Conservation (phyloP, 2,113 vertebrate genomes). For the Archocentrus centrarchus region DNA sequence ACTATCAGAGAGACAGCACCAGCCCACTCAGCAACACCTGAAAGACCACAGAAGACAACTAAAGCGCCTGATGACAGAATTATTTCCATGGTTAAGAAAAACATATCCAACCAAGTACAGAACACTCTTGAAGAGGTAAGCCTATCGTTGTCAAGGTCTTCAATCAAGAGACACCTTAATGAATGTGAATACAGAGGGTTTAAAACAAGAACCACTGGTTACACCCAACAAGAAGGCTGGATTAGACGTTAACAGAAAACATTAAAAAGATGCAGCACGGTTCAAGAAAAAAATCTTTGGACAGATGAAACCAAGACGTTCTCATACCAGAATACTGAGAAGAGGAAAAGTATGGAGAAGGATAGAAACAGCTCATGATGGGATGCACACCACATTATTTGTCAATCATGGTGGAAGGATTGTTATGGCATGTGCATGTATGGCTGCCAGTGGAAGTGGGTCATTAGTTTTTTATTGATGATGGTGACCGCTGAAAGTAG, state of each 20-base stretch:
- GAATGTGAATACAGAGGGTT: background rate
- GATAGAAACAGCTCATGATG: background rate
- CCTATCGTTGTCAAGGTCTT: background rate
- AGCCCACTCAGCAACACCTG: too few species aligned
- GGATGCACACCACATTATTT: background rate
- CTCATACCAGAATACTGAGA: background rate
- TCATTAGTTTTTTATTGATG: background rate
- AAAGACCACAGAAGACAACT: too few species aligned
- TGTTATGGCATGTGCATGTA: background rate
- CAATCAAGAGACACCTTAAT: background rate
- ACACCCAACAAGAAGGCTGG: background rate
- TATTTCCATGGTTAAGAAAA: background rate
- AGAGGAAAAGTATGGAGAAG: fast-evolving
- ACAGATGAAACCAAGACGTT: background rate
- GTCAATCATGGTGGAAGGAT: background rate
- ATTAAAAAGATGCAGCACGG: background rate
- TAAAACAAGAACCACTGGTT: background rate
- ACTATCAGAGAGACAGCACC: background rate
- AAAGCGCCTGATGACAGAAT: background rate
- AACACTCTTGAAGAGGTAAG: fast-evolving
- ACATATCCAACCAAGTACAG: background rate
- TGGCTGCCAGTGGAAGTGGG: background rate
- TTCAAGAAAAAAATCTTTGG: too few species aligned
- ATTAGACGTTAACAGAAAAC: background rate
- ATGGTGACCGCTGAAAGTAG: background rate